These are phyloP conservation scores for Actenoides lindsayi DNA, from an alignment of 2,113 vertebrate genomes.

Conservation along the genomic window DNA sequence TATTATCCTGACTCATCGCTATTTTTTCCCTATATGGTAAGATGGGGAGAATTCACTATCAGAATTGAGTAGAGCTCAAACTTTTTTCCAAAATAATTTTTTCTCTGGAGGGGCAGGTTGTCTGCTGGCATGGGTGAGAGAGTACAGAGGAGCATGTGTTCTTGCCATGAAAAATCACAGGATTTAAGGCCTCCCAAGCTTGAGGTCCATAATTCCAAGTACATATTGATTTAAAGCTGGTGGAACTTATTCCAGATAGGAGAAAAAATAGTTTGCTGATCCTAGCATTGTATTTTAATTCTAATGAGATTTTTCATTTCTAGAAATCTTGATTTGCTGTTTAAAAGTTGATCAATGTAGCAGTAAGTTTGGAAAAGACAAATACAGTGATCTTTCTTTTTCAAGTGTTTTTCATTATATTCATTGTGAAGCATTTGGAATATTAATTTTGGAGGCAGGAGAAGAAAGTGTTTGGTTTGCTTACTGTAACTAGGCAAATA, in stretches of 20 bases:
- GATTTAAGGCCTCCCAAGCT: not conserved
- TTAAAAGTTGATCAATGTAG: not conserved
- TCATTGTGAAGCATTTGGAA: slow-evolving; percentile 9
- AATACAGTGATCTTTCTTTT: not conserved
- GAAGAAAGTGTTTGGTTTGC: slow-evolving; percentile 22
- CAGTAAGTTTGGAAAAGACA: not conserved
- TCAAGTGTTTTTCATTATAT: slow-evolving; percentile 5
- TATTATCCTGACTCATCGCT: not conserved
- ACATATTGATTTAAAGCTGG: not conserved
- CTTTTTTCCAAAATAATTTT: not conserved
- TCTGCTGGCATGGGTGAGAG: not conserved
- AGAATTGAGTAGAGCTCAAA: not conserved
- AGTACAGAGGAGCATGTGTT: not conserved
- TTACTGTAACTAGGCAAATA: not conserved
- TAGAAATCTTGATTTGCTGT: not conserved
- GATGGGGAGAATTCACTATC: not conserved
- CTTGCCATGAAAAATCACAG: not conserved
- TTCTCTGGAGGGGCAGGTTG: not conserved
- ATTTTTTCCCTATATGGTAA: not conserved
- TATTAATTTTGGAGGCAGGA: not conserved
- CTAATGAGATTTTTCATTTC: not conserved
- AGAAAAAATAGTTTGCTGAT: not conserved
- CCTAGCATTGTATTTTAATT: not conserved
- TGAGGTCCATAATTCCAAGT: not conserved
- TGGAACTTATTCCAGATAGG: not conserved